Conservation (phyloP, 2,797 vertebrate genomes). For the Xyrichtys novacula region DNA sequence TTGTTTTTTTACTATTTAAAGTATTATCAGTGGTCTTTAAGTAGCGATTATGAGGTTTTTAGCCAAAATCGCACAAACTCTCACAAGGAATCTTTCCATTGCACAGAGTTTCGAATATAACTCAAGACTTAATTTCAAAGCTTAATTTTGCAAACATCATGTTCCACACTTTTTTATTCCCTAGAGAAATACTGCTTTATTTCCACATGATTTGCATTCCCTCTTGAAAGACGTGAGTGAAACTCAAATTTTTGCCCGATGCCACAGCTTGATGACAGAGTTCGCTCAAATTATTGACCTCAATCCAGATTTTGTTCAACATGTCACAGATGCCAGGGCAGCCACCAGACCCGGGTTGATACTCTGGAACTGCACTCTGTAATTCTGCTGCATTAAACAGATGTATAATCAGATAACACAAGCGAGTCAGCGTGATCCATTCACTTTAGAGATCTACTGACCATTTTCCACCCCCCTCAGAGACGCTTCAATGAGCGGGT, state of each 20-base stretch:
- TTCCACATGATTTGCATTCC: conserved; percentile 19
- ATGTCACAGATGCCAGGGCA: conserved; percentile 54
- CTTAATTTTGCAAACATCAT: conserved; percentile 13
- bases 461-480: conserved; percentile 23
- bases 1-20: no score
- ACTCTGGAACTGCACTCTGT: conserved; percentile 31
- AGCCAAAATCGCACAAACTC: conserved; percentile 8
- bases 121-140: background rate
- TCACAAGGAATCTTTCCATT: conserved; percentile 32
- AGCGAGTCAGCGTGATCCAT: conserved; percentile 25
- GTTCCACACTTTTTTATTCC: background rate
- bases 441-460: conserved; percentile 57
- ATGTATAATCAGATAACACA: conserved; percentile 49
- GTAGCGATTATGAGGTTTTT: no score
- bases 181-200: conserved; percentile 14
- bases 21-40: no score
- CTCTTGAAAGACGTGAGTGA: conserved; percentile 23
- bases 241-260: conserved; percentile 8
- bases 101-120: conserved; percentile 25
- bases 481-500: conserved; percentile 18
- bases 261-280: conserved; percentile 25
- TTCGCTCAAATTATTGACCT: conserved; percentile 14
- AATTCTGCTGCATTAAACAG: conserved; percentile 55
- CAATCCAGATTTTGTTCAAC: conserved; percentile 40
- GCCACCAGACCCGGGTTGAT: conserved; percentile 31